Evolutionary conservation across 2,113 vertebrate species (phyloP), one percentile per base, ranked within the genome.

Genomic region (Nanger granti): DNA sequence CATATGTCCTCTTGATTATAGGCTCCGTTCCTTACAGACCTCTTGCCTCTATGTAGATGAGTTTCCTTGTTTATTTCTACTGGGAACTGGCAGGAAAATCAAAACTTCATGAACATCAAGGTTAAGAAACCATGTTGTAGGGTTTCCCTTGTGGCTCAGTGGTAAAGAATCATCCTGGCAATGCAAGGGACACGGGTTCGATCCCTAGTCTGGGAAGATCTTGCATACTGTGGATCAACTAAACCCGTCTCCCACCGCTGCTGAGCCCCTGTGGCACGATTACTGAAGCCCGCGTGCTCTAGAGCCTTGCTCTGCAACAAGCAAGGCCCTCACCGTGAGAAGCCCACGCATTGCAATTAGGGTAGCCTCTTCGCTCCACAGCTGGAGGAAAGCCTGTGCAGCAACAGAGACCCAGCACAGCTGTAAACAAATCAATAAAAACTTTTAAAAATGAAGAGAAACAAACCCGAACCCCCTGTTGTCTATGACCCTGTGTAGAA

Each of bases 191-290:
- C n/a, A 37, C 0, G n/a, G 69, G 69, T 73, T 41, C 5, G 0
- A 73, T 41, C 69, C n/a, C 69, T 73, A 24, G 20, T 73, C 69
- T 22, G 24, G 13, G 76, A 29, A 15, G 41, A 29, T 79, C 76
- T 13, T 1, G 0, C 41, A 15, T 47, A 7, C 13, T 28, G 13
- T 0, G 7, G 76, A 15, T 41, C 69, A 41, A 12, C n/a, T 24
- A 24, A 41, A 3, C n/a, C 69, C 0, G 5, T 12, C n/a, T 24
- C n/a, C 10, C 69, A 6, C 69, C 41, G 76, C 76, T 28, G 41
- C 76, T 47, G 41, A 28, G 76, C 41, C 13, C 41, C 1, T 79
- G 76, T 4, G 73, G 7, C 41, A 28, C 24, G 8, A 2, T 47
- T 28, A 8, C 76, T 47, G 41, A 22, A 2, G 41, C 41, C 41